Base-by-base conservation (phyloP, 2,113 vertebrate species). In the Phaetusa simplex region DNA sequence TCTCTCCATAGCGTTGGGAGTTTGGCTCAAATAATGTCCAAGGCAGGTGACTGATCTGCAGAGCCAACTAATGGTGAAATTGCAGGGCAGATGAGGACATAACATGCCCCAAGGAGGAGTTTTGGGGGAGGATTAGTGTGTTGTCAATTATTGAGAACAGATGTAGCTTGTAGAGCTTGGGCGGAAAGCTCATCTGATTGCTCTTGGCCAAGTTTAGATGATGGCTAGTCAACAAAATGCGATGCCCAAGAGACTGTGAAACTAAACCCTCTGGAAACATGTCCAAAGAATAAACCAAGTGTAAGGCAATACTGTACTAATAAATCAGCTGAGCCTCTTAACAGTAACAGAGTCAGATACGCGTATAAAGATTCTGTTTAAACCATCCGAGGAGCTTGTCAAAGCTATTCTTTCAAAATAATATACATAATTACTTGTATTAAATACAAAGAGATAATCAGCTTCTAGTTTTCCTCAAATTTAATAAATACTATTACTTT, bases 181-280 rank as follows among this genome's bases (percentile, higher is more conserved):
- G 69, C 8, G 1, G 69, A 92, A 87, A 94, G 81, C 88, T 97
- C 89, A 72, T 94, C 83, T 96, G 88, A 94, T 92, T 79, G 92
- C 88, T 95, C 73, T 50, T 94, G 91, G 91, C 88, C 91, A 94
- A 95, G 83, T 82, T 94, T 64, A 95, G 56, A 93, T 76, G 94
- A 94, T 87, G 94, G 80, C 86, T 79, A 97, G 94, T 97, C 94
- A 97, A 95, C 91, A 93, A 97, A 92, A 97, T 89, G 84, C 0
- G 0, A 95, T 95, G 88, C 72, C 92, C 86, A 72, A 82, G 91
- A 95, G 81, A 89, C 94, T 95, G 72, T 96, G 95, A 96, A 95
- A 94, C 86, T 96, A 89, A 97, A 91, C 88, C 95, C 91, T 87
- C 86, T 5, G 5, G 97, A 95, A 97, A 96, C 43, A 86, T 62